Base-by-base conservation (phyloP, 2,888 invertebrate genomes). In the Melipona beecheii region DNA sequence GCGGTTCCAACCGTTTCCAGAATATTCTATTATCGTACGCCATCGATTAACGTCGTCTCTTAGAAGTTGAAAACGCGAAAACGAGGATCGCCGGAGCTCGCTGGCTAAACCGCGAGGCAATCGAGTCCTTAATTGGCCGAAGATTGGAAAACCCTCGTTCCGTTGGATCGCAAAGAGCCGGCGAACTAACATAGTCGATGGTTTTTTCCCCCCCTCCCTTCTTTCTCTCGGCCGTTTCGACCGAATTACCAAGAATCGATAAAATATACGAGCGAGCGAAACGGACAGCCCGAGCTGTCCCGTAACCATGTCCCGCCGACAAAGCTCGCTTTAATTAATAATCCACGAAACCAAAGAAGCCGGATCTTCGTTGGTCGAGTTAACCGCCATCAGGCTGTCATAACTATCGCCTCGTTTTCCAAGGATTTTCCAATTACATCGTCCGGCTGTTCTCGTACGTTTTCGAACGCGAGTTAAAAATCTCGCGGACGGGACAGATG, bases 41-140 rank as follows among this genome's bases (percentile, higher is more conserved):
- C 52, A 58, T 64, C 62, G 64, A 27, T 50, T 64, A 80, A 64
- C 74, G 70, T 81, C 65, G 74, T 60, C 65, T 54, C 70, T 82
- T 69, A 24, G 70, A 58, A 64, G 66, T 43, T 17, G 58, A 19
- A 56, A 66, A 60, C 80, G 49, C n/a, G 24, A 43, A 27, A 56
- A 66, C n/a, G 36, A 65, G 27, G 50, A 15, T 31, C 27, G 68
- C 21, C 11, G 43, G 21, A 54, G 36, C 36, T 66, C n/a, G 49
- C 31, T 60, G 52, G 62, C 54, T 64, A 72, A 79, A 81, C 81
- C 81, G 73, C 80, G 81, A 56, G n/a, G 56, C 81, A 56, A 81
- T 81, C 80, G 81, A 58, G 36, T 56, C 73, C 50, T 79, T 81
- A 81, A 81, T 81, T 75, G 81, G 58, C 27, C 64, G 58, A 81